These are phyloP conservation scores for Dromas ardeola DNA, from an alignment of 2,113 vertebrate species.

Conservation along the genomic window DNA sequence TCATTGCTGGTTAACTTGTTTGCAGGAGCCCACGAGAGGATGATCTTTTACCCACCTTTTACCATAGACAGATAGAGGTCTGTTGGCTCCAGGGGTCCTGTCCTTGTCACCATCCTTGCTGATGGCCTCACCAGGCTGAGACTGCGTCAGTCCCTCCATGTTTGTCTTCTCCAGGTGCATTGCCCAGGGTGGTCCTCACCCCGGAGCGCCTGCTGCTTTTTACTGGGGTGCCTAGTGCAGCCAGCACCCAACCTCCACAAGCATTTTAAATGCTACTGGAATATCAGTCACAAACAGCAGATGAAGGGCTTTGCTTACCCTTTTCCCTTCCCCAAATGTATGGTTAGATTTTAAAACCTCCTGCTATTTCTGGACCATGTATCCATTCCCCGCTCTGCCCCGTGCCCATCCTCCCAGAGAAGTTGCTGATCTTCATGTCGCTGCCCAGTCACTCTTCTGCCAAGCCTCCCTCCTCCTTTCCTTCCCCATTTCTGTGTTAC, in stretches of 20 bases:
- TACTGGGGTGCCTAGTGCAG: neutral
- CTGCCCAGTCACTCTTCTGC: neutral
- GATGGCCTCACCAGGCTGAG: neutral
- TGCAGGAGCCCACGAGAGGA: neutral
- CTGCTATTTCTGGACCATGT: neutral
- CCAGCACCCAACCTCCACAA: neutral
- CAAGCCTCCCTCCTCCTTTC: neutral
- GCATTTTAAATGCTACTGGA: neutral
- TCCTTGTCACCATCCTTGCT: neutral
- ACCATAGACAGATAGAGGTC: neutral
- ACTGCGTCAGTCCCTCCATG: fast-evolving
- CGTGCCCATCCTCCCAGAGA: neutral
- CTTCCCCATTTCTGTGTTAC: neutral
- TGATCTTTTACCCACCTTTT: neutral
- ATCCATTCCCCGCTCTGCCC: neutral
- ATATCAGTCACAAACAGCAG: neutral
- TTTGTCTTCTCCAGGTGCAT: neutral
- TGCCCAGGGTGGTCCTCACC: neutral
- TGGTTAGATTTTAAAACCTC: neutral
- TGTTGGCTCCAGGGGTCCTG: neutral
- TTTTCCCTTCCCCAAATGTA: neutral
- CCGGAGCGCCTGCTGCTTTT: neutral
- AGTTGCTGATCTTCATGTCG: neutral
- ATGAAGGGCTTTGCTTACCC: neutral
- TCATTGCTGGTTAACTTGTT: neutral